A percentile compares a stretch with the other conserved stretches of the same genome.
phyloP scores from a whole-genome alignment of 1,140 invertebrate genomes.

The Cheumatopsyche charites region DNA sequence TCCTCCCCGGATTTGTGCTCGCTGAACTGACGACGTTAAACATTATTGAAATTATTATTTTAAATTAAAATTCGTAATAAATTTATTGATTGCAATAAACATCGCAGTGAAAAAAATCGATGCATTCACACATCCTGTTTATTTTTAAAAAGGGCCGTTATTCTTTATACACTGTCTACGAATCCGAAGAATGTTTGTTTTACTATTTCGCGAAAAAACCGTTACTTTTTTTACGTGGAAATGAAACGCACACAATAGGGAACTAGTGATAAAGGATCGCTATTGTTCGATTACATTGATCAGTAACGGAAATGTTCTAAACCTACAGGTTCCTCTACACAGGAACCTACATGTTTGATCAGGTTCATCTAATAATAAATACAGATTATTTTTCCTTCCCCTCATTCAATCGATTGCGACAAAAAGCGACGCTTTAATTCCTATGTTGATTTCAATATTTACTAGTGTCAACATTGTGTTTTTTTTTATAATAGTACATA shows the following conservation, averaged over 20 bases:
- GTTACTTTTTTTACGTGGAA: neutral
- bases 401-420: neutral
- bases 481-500: too few species aligned
- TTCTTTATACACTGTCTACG: neutral
- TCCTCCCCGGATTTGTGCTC: conserved; percentile 9
- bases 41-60: conserved; percentile 25
- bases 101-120: neutral
- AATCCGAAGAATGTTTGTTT: neutral
- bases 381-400: conserved; percentile 11
- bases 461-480: too few species aligned
- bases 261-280: neutral
- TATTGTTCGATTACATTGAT: neutral
- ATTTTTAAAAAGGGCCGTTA: neutral
- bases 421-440: neutral
- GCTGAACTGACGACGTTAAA: conserved; percentile 27
- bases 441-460: neutral
- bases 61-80: too few species aligned
- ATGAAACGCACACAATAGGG: neutral
- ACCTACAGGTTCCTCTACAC: neutral
- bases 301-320: neutral
- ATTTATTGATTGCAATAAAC: neutral
- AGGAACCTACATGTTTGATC: conserved; percentile 6
- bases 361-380: conserved; percentile 20
- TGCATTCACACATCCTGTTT: neutral
- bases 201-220: neutral